These are phyloP conservation scores for Lochmaea crataegi DNA, from an alignment of 2,888 invertebrate genomes.

Conservation along the genomic window DNA sequence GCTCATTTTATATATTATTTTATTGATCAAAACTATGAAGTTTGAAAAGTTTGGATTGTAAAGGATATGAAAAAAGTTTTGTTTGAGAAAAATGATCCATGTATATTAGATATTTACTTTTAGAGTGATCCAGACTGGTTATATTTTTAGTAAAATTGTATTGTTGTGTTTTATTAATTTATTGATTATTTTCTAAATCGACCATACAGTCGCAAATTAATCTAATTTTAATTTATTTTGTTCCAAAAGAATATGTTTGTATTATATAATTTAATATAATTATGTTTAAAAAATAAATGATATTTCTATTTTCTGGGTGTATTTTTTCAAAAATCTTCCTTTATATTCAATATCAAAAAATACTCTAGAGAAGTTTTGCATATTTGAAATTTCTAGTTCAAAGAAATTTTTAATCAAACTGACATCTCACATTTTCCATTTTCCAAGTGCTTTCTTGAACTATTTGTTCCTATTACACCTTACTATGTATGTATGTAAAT, in stretches of 20 bases:
- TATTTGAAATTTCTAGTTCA: too few relatives aligned
- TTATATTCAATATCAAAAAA: neutral
- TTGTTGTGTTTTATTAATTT: constrained; percentile 28
- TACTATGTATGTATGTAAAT: too few relatives aligned
- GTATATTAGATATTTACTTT: constrained; percentile 19
- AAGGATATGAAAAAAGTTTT: too few relatives aligned
- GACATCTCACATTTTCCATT: too few relatives aligned
- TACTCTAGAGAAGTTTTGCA: too few relatives aligned
- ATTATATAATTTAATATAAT: constrained; percentile 26
- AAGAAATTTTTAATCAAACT: too few relatives aligned
- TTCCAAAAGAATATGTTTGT: too few relatives aligned
- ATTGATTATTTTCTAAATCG: constrained; percentile 23
- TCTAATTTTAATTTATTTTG: constrained; percentile 28
- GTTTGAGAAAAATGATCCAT: constrained; percentile 10
- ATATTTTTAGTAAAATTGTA: constrained; percentile 24
- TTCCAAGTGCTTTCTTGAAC: too few relatives aligned
- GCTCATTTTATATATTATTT: neutral
- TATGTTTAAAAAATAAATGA: constrained; percentile 28
- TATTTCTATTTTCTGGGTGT: constrained; percentile 23
- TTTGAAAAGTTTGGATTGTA: too few relatives aligned
- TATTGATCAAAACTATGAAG: too few relatives aligned
- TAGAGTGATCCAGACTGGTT: constrained; percentile 25
- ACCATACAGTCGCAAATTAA: constrained; percentile 27
- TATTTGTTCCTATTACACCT: too few relatives aligned
- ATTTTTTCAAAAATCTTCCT: neutral